Evolutionary conservation across 1,140 invertebrate genomes (phyloP).

Genomic region (Maniola jurtina): DNA sequence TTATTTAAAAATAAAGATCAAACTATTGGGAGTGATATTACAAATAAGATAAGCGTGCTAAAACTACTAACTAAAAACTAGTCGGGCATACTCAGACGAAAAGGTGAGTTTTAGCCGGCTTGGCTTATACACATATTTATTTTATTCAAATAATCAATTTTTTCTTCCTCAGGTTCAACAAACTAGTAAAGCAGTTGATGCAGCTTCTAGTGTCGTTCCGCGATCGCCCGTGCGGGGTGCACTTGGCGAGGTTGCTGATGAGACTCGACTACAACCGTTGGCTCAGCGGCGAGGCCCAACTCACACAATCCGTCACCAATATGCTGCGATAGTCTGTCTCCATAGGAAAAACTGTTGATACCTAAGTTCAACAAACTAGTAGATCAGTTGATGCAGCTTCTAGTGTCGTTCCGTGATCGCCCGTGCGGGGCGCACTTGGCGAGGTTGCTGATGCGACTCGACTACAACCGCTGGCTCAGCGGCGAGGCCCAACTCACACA

Average conservation of each 20-base stretch:
- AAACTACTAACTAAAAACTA: too few species aligned
- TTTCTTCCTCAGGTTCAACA: conserved; percentile 77
- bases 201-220: conserved; percentile 81
- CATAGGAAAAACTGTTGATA: background rate
- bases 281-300: conserved; percentile 80
- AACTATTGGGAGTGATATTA: too few species aligned
- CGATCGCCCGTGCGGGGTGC: conserved; percentile 82
- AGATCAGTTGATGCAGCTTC: conserved; percentile 79
- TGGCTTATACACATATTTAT: too few species aligned
- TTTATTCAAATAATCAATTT: too few species aligned
- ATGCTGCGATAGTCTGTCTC: conserved; percentile 54
- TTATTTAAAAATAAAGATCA: too few species aligned
- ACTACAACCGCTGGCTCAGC: conserved; percentile 89
- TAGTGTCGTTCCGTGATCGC: conserved; percentile 82
- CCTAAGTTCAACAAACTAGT: conserved; percentile 79
- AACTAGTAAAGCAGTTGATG: conserved; percentile 80
- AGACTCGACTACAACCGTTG: conserved; percentile 88
- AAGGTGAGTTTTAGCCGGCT: too few species aligned
- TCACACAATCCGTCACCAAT: conserved; percentile 73
- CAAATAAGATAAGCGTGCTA: too few species aligned
- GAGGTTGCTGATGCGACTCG: conserved; percentile 84
- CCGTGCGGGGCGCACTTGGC: conserved; percentile 84
- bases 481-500: conserved; percentile 68
- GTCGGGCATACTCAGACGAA: too few species aligned
- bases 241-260: conserved; percentile 84